Evolutionary conservation across 2,113 vertebrate genomes (phyloP).

Genomic region (Callocephalon fimbriatum): DNA sequence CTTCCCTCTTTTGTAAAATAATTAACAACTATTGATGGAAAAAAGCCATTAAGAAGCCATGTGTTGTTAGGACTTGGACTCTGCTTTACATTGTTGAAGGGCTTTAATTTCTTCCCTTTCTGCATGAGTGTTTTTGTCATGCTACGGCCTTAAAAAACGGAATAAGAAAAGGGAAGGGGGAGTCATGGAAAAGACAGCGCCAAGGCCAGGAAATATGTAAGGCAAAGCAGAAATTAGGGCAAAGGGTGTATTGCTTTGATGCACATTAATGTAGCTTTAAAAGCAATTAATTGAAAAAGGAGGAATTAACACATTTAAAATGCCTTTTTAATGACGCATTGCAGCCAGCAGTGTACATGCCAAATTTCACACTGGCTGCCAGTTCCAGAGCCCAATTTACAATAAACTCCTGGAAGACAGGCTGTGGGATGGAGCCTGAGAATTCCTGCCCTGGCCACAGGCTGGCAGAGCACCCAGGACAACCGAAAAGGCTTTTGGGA

Average conservation of each 20-base stretch:
- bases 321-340: constrained; percentile 61
- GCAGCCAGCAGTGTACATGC: not conserved
- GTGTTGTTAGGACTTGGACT: constrained; percentile 1
- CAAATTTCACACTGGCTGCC: constrained; percentile 48
- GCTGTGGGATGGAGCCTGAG: not conserved
- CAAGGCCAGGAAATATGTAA: not conserved
- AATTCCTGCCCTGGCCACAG: not conserved
- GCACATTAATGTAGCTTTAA: constrained; percentile 29
- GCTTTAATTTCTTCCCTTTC: constrained; percentile 34
- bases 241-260: constrained; percentile 10
- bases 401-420: constrained; percentile 31
- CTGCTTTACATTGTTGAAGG: constrained; percentile 6
- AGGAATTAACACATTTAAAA: constrained; percentile 63
- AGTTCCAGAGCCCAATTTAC: not conserved
- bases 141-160: not conserved
- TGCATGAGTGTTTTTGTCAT: not conserved
- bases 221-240: constrained; percentile 34
- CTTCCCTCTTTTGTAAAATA: constrained; percentile 57
- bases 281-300: constrained; percentile 56
- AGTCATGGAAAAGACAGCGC: not conserved
- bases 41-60: constrained; percentile 1
- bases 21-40: constrained; percentile 35
- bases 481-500: not conserved
- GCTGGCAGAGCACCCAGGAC: not conserved
- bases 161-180: not conserved